Evolutionary conservation across 2,113 vertebrate genomes (phyloP).

Genomic region (Rana temporaria): DNA sequence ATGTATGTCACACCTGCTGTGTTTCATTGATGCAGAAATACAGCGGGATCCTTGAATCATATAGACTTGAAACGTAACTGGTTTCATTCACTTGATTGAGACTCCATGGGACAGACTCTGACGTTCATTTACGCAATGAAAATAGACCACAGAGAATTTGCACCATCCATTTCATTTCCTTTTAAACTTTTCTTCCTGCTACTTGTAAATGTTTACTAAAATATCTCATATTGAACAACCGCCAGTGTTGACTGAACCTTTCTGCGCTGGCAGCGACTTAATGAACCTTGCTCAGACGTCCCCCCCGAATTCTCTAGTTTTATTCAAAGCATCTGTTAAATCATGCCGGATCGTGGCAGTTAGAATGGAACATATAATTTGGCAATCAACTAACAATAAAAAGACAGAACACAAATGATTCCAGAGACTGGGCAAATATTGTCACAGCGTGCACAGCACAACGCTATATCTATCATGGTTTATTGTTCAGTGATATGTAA

Average conservation of each 20-base stretch:
- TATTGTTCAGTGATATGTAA: constrained; percentile 42
- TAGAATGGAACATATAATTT: constrained; percentile 51
- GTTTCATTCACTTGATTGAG: constrained; percentile 38
- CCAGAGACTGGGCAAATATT: constrained; percentile 47
- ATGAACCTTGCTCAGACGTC: constrained; percentile 31
- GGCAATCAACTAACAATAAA: constrained; percentile 49
- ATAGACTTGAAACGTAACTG: constrained; percentile 35
- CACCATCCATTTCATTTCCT: constrained; percentile 11
- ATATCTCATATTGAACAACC: constrained; percentile 1
- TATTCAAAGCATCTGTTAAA: constrained; percentile 38
- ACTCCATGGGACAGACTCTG: constrained; percentile 35
- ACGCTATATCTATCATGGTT: constrained; percentile 31
- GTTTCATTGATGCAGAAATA: constrained; percentile 37
- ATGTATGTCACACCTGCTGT: constrained; percentile 47
- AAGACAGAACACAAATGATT: constrained; percentile 38
- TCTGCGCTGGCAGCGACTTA: constrained; percentile 13
- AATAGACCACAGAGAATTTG: constrained; percentile 1
- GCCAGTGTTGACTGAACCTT: constrained; percentile 11
- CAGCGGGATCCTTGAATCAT: constrained; percentile 34
- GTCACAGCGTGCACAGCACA: constrained; percentile 26
- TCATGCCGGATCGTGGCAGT: constrained; percentile 25
- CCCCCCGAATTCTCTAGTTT: not conserved
- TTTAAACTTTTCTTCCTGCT: constrained; percentile 21
- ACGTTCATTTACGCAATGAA: constrained; percentile 25
- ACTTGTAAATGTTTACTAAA: constrained; percentile 32